Evolutionary conservation across 92 coral and sea anemone species (phyloP).

Genomic region (Epizoanthus rinbou): DNA sequence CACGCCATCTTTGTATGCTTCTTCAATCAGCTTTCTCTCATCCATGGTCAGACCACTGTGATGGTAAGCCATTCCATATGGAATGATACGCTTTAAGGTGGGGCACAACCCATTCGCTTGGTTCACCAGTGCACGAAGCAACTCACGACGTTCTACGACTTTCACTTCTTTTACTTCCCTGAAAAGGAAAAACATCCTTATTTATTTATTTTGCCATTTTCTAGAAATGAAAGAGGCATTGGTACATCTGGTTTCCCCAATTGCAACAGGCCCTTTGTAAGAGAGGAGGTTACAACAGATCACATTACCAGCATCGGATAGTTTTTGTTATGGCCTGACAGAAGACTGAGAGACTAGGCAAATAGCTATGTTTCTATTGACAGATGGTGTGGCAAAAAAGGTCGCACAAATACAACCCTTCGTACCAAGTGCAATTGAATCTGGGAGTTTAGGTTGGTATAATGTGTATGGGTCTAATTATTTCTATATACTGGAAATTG

Average conservation of each 20-base stretch:
- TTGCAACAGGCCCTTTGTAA: no score
- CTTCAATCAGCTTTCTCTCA: constrained; percentile 94
- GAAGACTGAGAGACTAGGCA: no score
- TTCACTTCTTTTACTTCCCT: constrained; percentile 77
- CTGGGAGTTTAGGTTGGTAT: neutral
- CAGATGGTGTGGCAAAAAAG: no score
- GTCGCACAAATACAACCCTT: no score
- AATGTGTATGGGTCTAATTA: no score
- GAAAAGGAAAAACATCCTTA: neutral
- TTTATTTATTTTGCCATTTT: neutral
- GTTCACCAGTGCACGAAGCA: constrained; percentile 75
- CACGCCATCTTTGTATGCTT: constrained; percentile 90
- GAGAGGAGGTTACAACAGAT: no score
- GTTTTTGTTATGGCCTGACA: no score
- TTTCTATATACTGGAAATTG: neutral
- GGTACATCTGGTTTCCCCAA: neutral
- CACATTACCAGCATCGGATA: no score
- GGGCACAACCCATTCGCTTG: constrained; percentile 92
- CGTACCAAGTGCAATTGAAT: no score
- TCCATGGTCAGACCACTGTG: constrained; percentile 97
- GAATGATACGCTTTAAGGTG: constrained; percentile 66
- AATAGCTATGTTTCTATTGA: no score
- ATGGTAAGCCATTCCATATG: constrained; percentile 93
- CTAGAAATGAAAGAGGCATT: neutral
- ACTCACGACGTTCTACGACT: constrained; percentile 61